A percentile compares a stretch with the other conserved stretches of the same genome.
These are phyloP conservation scores for Nestor notabilis DNA, from an alignment of 2,113 vertebrate genomes.

Conservation along the genomic window DNA sequence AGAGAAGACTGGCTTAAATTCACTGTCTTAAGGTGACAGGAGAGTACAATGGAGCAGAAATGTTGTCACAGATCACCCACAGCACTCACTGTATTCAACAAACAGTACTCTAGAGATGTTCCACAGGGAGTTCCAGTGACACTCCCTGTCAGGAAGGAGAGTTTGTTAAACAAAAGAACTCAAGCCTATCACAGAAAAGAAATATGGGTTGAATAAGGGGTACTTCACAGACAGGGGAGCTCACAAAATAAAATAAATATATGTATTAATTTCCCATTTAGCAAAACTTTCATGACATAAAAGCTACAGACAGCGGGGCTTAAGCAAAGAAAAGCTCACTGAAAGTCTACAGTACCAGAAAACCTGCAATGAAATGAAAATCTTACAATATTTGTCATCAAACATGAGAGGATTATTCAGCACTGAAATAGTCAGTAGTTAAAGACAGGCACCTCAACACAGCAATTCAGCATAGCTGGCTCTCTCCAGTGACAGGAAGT, in stretches of 20 bases:
- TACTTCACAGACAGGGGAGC: background rate
- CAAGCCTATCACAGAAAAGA: background rate
- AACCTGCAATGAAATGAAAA: background rate
- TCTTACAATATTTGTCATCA: background rate
- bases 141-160: background rate
- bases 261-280: background rate
- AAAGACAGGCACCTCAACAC: background rate
- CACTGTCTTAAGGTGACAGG: background rate
- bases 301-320: background rate
- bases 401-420: background rate
- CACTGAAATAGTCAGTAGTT: background rate
- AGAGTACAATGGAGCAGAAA: background rate
- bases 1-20: background rate
- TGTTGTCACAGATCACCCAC: background rate
- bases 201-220: background rate
- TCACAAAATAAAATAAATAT: background rate
- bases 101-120: background rate
- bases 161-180: background rate
- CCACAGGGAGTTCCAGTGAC: background rate
- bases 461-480: background rate
- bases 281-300: background rate
- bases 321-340: background rate
- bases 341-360: background rate
- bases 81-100: background rate
- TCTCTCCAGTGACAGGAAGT: background rate